Conservation (phyloP, 2,888 invertebrate genomes). For the Trachelus stipa region DNA sequence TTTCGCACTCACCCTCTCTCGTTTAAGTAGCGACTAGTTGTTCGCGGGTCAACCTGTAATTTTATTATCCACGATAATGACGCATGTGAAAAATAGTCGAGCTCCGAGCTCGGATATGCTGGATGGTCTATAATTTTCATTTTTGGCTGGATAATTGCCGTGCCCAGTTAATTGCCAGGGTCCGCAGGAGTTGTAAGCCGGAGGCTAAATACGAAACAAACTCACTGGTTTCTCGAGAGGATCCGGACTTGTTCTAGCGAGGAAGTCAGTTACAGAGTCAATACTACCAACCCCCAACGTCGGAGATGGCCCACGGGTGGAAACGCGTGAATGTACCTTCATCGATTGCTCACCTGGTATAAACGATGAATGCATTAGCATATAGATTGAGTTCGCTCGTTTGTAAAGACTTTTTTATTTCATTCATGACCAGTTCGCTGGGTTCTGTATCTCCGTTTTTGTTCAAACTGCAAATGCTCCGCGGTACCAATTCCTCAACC, state of each 20-base stretch:
- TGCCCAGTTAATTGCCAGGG: slow-evolving; percentile 53
- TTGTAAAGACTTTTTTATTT: slow-evolving; percentile 16
- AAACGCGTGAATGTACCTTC: neutral
- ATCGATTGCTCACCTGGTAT: slow-evolving; percentile 31
- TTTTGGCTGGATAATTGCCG: slow-evolving; percentile 55
- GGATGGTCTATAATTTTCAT: slow-evolving; percentile 56
- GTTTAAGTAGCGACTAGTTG: neutral
- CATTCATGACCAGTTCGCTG: neutral
- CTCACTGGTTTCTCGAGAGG: neutral
- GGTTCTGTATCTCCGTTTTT: slow-evolving; percentile 3
- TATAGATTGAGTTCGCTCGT: slow-evolving; percentile 46
- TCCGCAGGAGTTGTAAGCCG: slow-evolving; percentile 25
- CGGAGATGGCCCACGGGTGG: neutral
- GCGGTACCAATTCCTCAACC: neutral
- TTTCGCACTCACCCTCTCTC: neutral
- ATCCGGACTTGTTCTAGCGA: slow-evolving; percentile 1
- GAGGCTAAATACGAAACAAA: slow-evolving; percentile 26
- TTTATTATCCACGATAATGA: slow-evolving; percentile 2
- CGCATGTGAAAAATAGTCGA: slow-evolving; percentile 18
- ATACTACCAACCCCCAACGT: neutral
- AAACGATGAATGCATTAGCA: slow-evolving; percentile 46
- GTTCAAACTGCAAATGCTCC: slow-evolving; percentile 2
- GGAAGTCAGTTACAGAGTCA: neutral
- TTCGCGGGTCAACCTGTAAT: slow-evolving; percentile 14
- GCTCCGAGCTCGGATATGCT: slow-evolving; percentile 16